Evolutionary conservation across 2,113 vertebrate genomes (phyloP).

Genomic region (Marmota flaviventris): DNA sequence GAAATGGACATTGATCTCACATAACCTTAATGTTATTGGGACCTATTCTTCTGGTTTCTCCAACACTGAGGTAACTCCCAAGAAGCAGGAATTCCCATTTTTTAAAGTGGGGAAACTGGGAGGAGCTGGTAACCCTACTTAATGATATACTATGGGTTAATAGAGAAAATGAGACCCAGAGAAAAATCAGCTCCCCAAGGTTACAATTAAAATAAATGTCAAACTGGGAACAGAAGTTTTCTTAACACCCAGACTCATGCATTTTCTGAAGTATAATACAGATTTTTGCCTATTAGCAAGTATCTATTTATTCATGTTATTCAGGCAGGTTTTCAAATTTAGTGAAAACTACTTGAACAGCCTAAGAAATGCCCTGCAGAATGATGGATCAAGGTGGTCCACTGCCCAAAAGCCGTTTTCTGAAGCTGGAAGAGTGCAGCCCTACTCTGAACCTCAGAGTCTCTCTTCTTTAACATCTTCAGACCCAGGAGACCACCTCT

Average conservation of each 20-base stretch:
- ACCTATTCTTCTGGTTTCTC: not conserved
- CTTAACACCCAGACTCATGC: not conserved
- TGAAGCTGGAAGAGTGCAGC: not conserved
- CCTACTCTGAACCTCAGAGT: not conserved
- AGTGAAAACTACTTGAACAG: not conserved
- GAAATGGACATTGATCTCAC: not conserved
- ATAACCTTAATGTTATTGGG: not conserved
- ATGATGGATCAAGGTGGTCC: not conserved
- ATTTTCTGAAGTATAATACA: not conserved
- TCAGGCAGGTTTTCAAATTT: slow-evolving; percentile 40
- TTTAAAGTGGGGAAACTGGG: not conserved
- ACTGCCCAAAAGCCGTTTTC: not conserved
- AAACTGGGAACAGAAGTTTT: not conserved
- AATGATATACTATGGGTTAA: not conserved
- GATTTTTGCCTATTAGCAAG: not conserved
- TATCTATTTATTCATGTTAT: slow-evolving; percentile 2
- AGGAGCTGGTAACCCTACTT: too few relatives aligned
- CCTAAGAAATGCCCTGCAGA: not conserved
- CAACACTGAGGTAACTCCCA: not conserved
- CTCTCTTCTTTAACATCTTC: not conserved
- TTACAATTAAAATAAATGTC: not conserved
- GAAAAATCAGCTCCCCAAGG: not conserved
- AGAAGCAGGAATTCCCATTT: not conserved
- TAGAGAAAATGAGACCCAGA: not conserved
- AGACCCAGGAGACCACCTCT: not conserved